Evolutionary conservation across 1,140 invertebrate species (phyloP).

Genomic region (Linepithema humile): DNA sequence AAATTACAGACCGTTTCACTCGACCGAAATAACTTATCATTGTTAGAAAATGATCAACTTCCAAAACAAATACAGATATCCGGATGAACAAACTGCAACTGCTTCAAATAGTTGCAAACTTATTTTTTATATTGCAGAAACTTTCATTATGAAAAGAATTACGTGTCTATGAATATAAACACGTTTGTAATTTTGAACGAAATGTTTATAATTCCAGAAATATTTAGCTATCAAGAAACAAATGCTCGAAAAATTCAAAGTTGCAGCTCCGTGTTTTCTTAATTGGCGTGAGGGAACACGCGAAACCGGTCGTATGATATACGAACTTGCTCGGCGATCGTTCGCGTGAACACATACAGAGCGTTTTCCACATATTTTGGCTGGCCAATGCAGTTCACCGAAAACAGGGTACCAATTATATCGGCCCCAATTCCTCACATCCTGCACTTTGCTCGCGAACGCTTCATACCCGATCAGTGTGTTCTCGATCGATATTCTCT

Average conservation of each 20-base stretch:
- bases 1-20: constrained; percentile 1
- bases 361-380: constrained; percentile 70
- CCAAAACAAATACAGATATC: not conserved
- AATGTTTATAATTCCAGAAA: constrained; percentile 12
- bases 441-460: not conserved
- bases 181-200: constrained; percentile 4
- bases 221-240: not conserved
- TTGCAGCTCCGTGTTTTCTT: constrained; percentile 53
- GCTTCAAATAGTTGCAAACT: not conserved
- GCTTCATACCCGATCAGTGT: constrained; percentile 3
- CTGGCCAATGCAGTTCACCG: constrained; percentile 58
- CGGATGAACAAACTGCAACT: not conserved
- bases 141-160: not conserved
- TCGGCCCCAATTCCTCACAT: constrained; percentile 60
- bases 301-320: constrained; percentile 40
- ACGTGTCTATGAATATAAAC: not conserved
- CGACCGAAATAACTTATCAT: not conserved
- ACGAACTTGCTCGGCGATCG: not conserved
- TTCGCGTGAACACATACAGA: constrained; percentile 26
- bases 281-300: constrained; percentile 37
- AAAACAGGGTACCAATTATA: constrained; percentile 74
- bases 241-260: constrained; percentile 54
- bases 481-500: constrained; percentile 11
- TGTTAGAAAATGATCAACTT: not conserved
- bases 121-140: not conserved